Percentiles rank a stretch among this genome's conserved stretches.
These are phyloP conservation scores for Campylomormyrus numenius DNA, from an alignment of 2,113 vertebrate genomes.

Conservation along the genomic window DNA sequence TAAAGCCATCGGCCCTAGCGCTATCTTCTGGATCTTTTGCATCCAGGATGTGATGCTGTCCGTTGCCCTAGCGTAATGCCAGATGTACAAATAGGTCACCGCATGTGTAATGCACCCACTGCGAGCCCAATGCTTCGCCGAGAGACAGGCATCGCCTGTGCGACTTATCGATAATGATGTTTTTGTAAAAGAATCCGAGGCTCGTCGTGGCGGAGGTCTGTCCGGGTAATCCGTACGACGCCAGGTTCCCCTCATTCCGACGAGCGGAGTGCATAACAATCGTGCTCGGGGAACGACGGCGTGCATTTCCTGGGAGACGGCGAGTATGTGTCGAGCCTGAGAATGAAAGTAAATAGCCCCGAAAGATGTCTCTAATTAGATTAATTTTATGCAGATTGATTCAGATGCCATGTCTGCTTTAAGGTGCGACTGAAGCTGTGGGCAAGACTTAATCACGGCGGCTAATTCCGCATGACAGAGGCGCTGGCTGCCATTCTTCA, in stretches of 20 bases:
- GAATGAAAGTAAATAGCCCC: not conserved
- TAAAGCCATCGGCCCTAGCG: not conserved
- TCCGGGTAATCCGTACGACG: not conserved
- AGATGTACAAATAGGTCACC: slow-evolving; percentile 4
- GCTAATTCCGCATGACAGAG: not conserved
- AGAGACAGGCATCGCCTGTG: not conserved
- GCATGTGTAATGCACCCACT: not conserved
- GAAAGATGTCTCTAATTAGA: slow-evolving; percentile 5
- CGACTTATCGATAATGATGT: not conserved
- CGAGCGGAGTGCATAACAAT: not conserved
- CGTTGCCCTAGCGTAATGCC: not conserved
- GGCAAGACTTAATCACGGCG: not conserved
- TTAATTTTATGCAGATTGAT: slow-evolving; percentile 7
- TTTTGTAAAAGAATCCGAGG: not conserved
- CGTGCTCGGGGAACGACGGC: not conserved
- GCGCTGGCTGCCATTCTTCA: not conserved
- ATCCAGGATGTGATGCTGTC: not conserved
- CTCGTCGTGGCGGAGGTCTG: not conserved
- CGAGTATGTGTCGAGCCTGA: not conserved
- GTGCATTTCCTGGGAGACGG: not conserved
- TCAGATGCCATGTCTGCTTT: not conserved
- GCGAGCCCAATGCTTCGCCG: not conserved
- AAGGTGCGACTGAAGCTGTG: slow-evolving; percentile 10
- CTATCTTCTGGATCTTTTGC: not conserved
- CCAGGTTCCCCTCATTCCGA: not conserved